Evolutionary conservation across 2,888 invertebrate species (phyloP).

Genomic region (Clepsis dumicolana): DNA sequence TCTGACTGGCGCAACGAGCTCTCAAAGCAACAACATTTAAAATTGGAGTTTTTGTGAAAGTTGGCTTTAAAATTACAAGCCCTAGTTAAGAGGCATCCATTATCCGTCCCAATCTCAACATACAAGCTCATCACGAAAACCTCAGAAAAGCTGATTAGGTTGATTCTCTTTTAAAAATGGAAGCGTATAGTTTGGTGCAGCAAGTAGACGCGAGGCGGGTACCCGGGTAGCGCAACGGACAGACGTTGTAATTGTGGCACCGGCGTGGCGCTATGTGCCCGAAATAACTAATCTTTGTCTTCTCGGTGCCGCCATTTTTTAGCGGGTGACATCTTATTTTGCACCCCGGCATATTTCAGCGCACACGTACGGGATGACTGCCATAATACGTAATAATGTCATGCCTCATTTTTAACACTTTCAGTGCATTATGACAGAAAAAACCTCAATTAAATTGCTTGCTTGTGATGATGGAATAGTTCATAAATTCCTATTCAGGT

Average conservation of each 20-base stretch:
- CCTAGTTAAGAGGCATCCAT: conserved; percentile 8
- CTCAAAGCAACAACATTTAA: neutral
- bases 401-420: conserved; percentile 49
- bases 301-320: conserved; percentile 65
- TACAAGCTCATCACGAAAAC: conserved; percentile 14
- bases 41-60: neutral
- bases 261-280: conserved; percentile 56
- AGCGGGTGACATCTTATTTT: conserved; percentile 72
- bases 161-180: conserved; percentile 23
- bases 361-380: conserved; percentile 56
- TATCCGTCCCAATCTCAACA: neutral
- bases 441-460: conserved; percentile 16
- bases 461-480: neutral
- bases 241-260: conserved; percentile 63
- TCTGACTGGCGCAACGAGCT: neutral
- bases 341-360: conserved; percentile 61
- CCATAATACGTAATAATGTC: conserved; percentile 52
- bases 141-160: conserved; percentile 16
- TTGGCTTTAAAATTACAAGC: neutral
- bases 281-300: conserved; percentile 70
- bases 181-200: conserved; percentile 14
- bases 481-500: no score
- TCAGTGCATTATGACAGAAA: conserved; percentile 43
- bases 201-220: neutral
- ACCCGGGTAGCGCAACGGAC: conserved; percentile 45